Evolutionary conservation across 2,888 invertebrate genomes (phyloP), one percentile per base, ranked within the genome.

Genomic region (Diplazon laetatorius): DNA sequence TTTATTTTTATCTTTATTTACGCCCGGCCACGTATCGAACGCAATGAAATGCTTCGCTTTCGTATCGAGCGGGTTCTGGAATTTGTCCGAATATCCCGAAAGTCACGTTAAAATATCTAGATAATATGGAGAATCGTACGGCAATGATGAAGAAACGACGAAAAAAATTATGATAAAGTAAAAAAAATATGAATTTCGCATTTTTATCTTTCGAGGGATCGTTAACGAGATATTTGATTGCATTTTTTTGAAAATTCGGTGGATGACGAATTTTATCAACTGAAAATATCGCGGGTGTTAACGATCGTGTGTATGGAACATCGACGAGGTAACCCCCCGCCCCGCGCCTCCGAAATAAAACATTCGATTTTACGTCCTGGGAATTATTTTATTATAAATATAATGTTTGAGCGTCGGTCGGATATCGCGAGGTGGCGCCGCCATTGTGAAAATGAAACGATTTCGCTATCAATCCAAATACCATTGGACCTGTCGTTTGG

Each of bases 21-120:
- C 12, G 12, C 86, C 85, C 85, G 81, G 75, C 78, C 78, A 72
- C 87, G 85, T 88, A 89, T 89, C 88, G 89, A 89, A 87, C 87
- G 87, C 88, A 87, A 89, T 89, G 88, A 89, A 89, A 88, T 87
- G 86, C 87, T 85, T 86, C 76, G 73, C 68, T 30, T 30, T 30
- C 6, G 2, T 30, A 5, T 30, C 6, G 30, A 18, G 55, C 14
- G 25, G 12, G 12, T 20, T 25, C 18, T 42, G 20, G 35, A 75
- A 71, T 52, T 72, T 66, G 39, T 68, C 48, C 30, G 35, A 63
- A 37, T 68, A 46, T 50, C 20, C 12, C 46, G 14, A 20, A 39
- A 42, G 10, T 37, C 35, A 50, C 16, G 10, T n/a, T 39, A 22
- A 48, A 66, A 55, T 62, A 37, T 20, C 14, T 39, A 39, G 35